These are phyloP conservation scores for Dolichotis patagonum DNA, from an alignment of 2,113 vertebrate species.

Conservation along the genomic window DNA sequence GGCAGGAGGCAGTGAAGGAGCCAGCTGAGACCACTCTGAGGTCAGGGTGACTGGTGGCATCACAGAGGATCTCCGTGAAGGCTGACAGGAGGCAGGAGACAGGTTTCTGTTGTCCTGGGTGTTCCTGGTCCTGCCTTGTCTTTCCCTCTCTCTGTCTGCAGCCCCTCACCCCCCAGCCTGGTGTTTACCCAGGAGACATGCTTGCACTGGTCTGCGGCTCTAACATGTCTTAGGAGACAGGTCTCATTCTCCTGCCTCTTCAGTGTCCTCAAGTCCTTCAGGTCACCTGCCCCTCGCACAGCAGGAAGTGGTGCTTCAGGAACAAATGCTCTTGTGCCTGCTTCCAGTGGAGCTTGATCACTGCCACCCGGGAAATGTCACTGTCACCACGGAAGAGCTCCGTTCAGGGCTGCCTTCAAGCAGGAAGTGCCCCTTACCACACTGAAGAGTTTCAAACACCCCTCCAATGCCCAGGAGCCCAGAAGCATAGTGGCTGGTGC, in stretches of 20 bases:
- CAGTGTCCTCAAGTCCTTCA: not conserved
- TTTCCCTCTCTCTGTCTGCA: not conserved
- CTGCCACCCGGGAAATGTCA: not conserved
- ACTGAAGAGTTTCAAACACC: not conserved
- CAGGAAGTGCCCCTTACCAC: constrained; percentile 41
- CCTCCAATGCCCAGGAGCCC: not conserved
- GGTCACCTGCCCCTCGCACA: not conserved
- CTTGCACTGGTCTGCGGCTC: not conserved
- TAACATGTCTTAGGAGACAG: not conserved
- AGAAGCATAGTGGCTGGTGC: not conserved
- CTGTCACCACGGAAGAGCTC: not conserved
- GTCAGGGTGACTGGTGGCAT: not conserved
- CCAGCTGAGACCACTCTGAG: accelerated
- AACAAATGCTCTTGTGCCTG: accelerated
- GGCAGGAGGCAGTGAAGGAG: not conserved
- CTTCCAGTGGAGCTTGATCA: not conserved
- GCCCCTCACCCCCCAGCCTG: not conserved
- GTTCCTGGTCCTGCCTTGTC: not conserved
- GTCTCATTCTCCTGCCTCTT: not conserved
- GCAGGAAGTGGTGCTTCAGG: not conserved
- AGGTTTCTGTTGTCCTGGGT: not conserved
- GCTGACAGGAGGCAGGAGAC: not conserved
- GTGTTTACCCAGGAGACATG: not conserved
- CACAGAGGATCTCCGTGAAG: not conserved
- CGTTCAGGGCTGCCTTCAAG: not conserved